A percentile compares a stretch with the other conserved stretches of the same genome.
Evolutionary conservation across 2,797 vertebrate genomes (phyloP).

Genomic region (Taenioides sp.): DNA sequence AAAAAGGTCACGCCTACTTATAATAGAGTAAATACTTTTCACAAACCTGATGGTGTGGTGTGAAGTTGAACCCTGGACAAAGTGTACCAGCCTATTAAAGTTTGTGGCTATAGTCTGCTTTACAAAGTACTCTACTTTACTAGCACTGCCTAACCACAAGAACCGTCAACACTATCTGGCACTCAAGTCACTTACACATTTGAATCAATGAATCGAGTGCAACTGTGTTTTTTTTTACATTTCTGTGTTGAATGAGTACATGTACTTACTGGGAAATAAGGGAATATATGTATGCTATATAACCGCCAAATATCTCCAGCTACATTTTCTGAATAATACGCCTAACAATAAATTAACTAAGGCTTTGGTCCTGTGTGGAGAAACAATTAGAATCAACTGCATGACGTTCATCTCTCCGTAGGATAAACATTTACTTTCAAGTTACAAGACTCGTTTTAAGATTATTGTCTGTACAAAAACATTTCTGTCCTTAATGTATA

Average conservation of each 20-base stretch:
- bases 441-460: not conserved
- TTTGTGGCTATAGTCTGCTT: not conserved
- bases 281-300: not conserved
- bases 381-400: not conserved
- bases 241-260: not conserved
- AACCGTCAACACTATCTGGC: not conserved
- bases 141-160: not conserved
- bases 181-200: not conserved
- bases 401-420: not conserved
- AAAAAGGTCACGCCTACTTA: constrained; percentile 5
- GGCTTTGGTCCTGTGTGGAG: not conserved
- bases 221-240: not conserved
- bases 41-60: constrained; percentile 1
- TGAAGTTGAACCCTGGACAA: not conserved
- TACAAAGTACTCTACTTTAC: not conserved
- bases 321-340: not conserved
- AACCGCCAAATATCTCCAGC: not conserved
- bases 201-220: not conserved
- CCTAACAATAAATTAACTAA: not conserved
- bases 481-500: not conserved
- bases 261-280: not conserved
- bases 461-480: not conserved
- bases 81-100: not conserved
- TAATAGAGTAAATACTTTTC: constrained; percentile 20
- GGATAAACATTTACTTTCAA: not conserved